Conservation (phyloP, 2,888 invertebrate genomes). For the Plagodis pulveraria region DNA sequence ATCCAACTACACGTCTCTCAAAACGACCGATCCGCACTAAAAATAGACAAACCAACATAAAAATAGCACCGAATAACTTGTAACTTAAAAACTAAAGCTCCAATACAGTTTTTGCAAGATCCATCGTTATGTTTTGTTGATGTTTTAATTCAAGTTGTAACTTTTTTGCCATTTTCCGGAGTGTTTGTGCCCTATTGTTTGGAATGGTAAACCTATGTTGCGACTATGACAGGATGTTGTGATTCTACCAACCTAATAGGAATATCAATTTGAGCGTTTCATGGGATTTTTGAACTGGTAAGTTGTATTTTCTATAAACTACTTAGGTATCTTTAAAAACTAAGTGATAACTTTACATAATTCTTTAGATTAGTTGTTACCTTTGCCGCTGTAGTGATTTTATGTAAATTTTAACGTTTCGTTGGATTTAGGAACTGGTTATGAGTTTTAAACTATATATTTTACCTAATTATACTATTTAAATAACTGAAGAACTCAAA, state of each 20-base stretch:
- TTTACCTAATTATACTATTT: too few relatives aligned
- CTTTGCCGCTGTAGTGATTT: too few relatives aligned
- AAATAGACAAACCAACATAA: constrained; percentile 24
- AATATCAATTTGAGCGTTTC: constrained; percentile 64
- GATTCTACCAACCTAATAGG: constrained; percentile 56
- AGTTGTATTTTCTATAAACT: constrained; percentile 45
- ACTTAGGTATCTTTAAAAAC: background rate
- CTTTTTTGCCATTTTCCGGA: constrained; percentile 52
- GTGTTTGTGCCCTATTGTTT: constrained; percentile 65
- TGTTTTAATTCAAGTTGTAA: constrained; percentile 42
- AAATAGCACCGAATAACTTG: constrained; percentile 28
- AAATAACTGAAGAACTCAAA: too few relatives aligned
- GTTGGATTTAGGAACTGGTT: too few relatives aligned
- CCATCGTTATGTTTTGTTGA: constrained; percentile 1
- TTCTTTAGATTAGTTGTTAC: too few relatives aligned
- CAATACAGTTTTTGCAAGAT: constrained; percentile 24
- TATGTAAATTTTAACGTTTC: too few relatives aligned
- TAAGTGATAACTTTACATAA: too few relatives aligned
- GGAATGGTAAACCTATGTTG: constrained; percentile 62
- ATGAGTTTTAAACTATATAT: too few relatives aligned
- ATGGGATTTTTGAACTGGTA: constrained; percentile 75
- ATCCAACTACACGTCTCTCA: background rate
- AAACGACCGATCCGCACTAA: constrained; percentile 14
- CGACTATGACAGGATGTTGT: constrained; percentile 74
- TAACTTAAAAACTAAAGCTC: constrained; percentile 20